Conservation (phyloP, 2,797 vertebrate genomes). For the Margarornis squamiger region DNA sequence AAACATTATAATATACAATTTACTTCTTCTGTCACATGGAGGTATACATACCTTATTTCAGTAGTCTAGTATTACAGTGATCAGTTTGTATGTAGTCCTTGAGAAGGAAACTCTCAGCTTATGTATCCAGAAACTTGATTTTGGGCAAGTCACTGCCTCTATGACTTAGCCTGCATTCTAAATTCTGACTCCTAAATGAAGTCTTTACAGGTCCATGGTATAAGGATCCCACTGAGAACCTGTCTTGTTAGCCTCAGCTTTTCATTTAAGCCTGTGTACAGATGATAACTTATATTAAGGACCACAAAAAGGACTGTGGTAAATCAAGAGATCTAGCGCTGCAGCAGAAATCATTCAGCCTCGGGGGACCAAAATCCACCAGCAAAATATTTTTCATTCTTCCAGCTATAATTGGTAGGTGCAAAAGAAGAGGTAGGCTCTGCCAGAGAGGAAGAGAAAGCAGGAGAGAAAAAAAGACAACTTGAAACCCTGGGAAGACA, state of each 20-base stretch:
- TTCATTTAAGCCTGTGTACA: neutral
- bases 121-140: neutral
- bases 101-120: neutral
- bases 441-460: neutral
- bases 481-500: neutral
- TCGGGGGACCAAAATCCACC: neutral
- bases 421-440: neutral
- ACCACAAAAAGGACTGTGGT: neutral
- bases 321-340: neutral
- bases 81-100: neutral
- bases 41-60: neutral
- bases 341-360: neutral
- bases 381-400: neutral
- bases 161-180: neutral
- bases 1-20: neutral
- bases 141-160: neutral
- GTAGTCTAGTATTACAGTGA: neutral
- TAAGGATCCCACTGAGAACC: neutral
- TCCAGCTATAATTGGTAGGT: neutral
- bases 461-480: neutral
- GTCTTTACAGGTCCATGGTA: neutral
- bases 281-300: neutral
- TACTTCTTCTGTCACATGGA: neutral
- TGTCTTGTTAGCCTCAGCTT: neutral
- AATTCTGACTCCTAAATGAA: neutral